A percentile compares a stretch with the other conserved stretches of the same genome.
Conservation (phyloP, 2,113 vertebrate species). For the Delphinus delphis region DNA sequence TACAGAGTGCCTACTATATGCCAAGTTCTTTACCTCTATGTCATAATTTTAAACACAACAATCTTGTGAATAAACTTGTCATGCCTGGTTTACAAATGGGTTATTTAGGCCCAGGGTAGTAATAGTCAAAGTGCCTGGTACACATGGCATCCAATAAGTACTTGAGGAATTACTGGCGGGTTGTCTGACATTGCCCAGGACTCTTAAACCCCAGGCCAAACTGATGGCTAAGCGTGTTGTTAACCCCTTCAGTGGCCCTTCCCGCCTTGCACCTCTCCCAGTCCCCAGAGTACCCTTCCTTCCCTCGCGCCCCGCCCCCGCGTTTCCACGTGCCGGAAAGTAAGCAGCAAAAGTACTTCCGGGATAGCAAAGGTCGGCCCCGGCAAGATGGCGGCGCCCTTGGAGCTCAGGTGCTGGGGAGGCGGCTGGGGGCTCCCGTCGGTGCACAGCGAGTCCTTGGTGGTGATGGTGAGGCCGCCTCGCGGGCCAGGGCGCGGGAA, state of each 20-base stretch:
- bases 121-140: background rate
- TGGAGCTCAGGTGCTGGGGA: constrained; percentile 96
- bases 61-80: background rate
- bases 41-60: background rate
- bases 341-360: background rate
- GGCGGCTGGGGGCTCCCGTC: constrained; percentile 96
- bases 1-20: background rate
- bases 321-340: constrained; percentile 47
- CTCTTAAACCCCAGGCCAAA: background rate
- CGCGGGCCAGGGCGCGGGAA: background rate
- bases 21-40: background rate
- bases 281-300: background rate
- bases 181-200: background rate
- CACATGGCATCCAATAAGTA: background rate
- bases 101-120: background rate
- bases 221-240: accelerated
- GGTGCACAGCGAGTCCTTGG: constrained; percentile 92
- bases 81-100: background rate
- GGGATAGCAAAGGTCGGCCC: background rate
- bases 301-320: background rate
- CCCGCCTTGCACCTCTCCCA: accelerated
- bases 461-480: constrained; percentile 89
- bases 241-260: accelerated
- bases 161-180: background rate
- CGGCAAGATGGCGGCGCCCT: constrained; percentile 92